Conservation (phyloP, 1,140 invertebrate species). For the Lethrus apterus region DNA sequence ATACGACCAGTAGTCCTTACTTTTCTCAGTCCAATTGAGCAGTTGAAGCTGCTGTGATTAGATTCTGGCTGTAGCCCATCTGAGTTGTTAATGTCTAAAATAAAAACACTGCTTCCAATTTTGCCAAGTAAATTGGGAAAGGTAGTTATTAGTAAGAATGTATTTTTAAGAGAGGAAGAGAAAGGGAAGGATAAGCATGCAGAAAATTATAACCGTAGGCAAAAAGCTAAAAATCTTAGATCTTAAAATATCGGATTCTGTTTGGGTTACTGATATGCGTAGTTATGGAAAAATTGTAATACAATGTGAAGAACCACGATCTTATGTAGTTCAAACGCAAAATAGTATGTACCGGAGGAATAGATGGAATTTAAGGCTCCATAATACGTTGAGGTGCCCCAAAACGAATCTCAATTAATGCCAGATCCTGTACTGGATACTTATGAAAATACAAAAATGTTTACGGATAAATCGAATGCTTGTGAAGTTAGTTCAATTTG, state of each 20-base stretch:
- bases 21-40: conserved; percentile 6
- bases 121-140: conserved; percentile 16
- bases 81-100: conserved; percentile 20
- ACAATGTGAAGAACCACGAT: conserved; percentile 3
- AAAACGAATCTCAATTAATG: neutral
- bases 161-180: conserved; percentile 2
- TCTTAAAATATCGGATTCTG: conserved; percentile 8
- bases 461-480: too few relatives aligned
- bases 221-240: conserved; percentile 4
- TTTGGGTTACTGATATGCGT: conserved; percentile 12
- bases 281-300: conserved; percentile 5
- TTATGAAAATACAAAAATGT: too few relatives aligned
- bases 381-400: neutral
- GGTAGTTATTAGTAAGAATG: conserved; percentile 1
- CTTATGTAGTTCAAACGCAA: conserved; percentile 6
- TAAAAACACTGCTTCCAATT: conserved; percentile 21
- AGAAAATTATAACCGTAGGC: conserved; percentile 8
- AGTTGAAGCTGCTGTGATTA: conserved; percentile 22
- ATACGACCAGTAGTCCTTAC: conserved; percentile 4
- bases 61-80: conserved; percentile 20
- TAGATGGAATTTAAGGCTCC: conserved; percentile 13
- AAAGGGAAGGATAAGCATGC: neutral
- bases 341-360: conserved; percentile 1
- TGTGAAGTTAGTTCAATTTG: too few relatives aligned
- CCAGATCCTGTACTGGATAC: conserved; percentile 2